Base-by-base conservation (phyloP, 1,140 invertebrate genomes). In the Heliconius congener region DNA sequence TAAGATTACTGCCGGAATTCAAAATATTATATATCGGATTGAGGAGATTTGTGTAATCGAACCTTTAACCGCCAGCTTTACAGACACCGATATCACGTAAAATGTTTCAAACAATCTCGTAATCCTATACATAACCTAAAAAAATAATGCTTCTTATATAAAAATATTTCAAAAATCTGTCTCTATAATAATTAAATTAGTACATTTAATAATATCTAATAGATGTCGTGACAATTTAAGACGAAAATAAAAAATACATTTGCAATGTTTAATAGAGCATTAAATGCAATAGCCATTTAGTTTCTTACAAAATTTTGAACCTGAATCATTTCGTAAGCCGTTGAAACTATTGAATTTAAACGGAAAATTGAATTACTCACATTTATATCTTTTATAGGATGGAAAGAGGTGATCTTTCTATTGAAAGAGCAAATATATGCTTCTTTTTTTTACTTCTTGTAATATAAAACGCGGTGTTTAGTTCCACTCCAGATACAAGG, bases 231-330 rank as follows among this genome's bases (percentile, higher is more conserved):
- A 66, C 60, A 66, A 30, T 66, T 66, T 66, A 11, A 23, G 55
- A 60, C 19, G 13, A 46, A 46, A 46, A 46, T 46, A 30, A 74
- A 74, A 23, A 74, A 74, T 11, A 46, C 23, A 46, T 73, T 73
- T 27, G 11, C n/a, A 73, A 27, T 55, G 50, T 37, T 74, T 74
- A 74, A 74, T 74, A 55, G 73, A 74, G 73, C 73, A n/a, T 74
- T 30, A 74, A 74, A 42, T n/a, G 71, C 71, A 72, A 37, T 66
- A 23, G 57, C 19, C 9, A 11, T 60, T 60, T 60, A n/a, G 60
- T 57, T n/a, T 66, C 60, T 74, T 30, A 74, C 39, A 74, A 74
- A 74, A 46, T 74, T 52, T 74, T 55, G 50, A 74, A 46, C 42
- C 42, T 73, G 42, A 27, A 50, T 46, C 13, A 23, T 73, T 50